Percentiles rank a stretch among this genome's conserved stretches.
Conservation (phyloP, 2,113 vertebrate species). For the Gallinago undulata region DNA sequence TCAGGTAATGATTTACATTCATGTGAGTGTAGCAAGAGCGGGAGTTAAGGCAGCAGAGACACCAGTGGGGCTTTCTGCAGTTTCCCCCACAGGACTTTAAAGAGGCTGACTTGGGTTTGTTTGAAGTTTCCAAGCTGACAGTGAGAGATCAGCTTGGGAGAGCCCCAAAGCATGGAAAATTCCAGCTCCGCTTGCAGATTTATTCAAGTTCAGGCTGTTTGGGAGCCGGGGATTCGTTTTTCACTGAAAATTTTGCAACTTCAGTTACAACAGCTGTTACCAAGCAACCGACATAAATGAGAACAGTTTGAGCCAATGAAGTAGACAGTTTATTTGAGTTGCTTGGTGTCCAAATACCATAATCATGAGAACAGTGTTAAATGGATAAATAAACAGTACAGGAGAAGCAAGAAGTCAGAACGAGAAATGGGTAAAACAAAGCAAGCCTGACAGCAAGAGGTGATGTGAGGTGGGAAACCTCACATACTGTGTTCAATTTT, state of each 20-base stretch:
- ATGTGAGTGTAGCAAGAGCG: not conserved
- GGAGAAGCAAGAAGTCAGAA: not conserved
- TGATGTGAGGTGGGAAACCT: not conserved
- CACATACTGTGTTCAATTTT: not conserved
- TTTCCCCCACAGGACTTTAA: not conserved
- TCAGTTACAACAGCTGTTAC: constrained; percentile 39
- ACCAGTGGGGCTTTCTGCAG: not conserved
- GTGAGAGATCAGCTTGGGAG: not conserved
- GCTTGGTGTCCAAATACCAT: constrained; percentile 41
- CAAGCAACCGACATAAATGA: constrained; percentile 33
- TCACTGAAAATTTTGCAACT: constrained; percentile 49
- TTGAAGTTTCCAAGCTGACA: constrained; percentile 9
- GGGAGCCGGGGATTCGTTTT: not conserved
- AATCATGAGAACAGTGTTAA: constrained; percentile 24
- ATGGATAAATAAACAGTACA: not conserved
- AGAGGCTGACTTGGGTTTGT: not conserved
- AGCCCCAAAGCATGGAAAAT: constrained; percentile 35
- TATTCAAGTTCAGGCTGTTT: not conserved
- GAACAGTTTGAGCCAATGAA: constrained; percentile 3
- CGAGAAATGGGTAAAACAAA: not conserved
- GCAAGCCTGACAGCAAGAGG: not conserved
- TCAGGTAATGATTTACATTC: not conserved
- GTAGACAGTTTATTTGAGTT: constrained; percentile 19
- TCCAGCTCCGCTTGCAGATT: not conserved
- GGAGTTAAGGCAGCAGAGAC: not conserved